A percentile compares a stretch with the other conserved stretches of the same genome.
Evolutionary conservation across 2,797 vertebrate species (phyloP).

Genomic region (Tokudaia tokunoshimensis): DNA sequence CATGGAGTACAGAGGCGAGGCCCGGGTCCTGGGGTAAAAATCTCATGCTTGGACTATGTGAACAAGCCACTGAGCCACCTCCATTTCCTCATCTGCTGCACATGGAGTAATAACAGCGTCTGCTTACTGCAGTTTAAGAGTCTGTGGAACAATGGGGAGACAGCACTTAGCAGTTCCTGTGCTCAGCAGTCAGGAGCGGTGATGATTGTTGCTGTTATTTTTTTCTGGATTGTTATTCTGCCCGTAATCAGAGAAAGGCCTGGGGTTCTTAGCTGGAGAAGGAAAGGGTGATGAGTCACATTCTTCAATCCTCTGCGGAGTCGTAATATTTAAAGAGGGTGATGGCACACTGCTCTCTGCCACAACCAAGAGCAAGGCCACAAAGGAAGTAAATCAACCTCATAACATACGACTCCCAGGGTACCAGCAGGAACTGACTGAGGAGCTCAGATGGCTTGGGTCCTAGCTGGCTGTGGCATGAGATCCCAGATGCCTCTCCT

Average conservation of each 20-base stretch:
- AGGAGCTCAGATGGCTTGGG: neutral
- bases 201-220: slow-evolving; percentile 14
- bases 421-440: neutral
- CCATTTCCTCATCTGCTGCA: neutral
- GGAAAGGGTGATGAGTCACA: slow-evolving; percentile 71
- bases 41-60: neutral
- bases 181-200: neutral
- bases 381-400: slow-evolving; percentile 62
- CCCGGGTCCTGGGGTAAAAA: neutral
- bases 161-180: neutral
- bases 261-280: slow-evolving; percentile 57
- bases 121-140: neutral
- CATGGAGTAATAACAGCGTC: neutral
- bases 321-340: slow-evolving; percentile 72
- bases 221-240: neutral
- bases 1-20: too few relatives aligned
- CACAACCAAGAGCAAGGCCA: slow-evolving; percentile 66
- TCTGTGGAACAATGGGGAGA: neutral
- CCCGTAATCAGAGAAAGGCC: slow-evolving; percentile 35
- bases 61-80: neutral
- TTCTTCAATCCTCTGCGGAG: slow-evolving; percentile 59
- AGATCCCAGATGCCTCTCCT: neutral
- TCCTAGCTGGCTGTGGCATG: neutral
- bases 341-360: slow-evolving; percentile 71
- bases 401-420: neutral